phyloP scores from a whole-genome alignment of 2,888 invertebrate species.

The Chalcis sispes region DNA sequence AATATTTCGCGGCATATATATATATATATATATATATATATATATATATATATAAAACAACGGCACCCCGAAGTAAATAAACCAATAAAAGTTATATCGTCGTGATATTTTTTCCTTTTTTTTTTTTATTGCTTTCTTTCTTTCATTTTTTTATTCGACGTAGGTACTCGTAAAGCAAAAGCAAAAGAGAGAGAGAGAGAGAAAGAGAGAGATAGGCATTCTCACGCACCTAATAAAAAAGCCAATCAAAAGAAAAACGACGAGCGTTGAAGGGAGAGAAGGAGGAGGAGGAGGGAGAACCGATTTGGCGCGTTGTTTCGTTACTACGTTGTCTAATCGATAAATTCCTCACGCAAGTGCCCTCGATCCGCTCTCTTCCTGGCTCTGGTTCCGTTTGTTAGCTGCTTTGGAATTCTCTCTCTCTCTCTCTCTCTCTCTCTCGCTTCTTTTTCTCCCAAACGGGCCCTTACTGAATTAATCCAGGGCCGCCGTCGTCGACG shows the following conservation, averaged over 20 bases:
- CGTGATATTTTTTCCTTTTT: background rate
- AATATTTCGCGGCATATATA: background rate
- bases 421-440: constrained; percentile 1
- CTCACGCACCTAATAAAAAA: constrained; percentile 41
- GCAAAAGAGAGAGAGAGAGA: too few relatives aligned
- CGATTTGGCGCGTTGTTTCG: background rate
- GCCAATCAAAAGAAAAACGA: constrained; percentile 29
- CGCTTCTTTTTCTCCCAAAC: background rate
- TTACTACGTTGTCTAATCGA: constrained; percentile 33
- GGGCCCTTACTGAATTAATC: constrained; percentile 49
- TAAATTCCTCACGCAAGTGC: constrained; percentile 50
- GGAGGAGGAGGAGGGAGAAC: too few relatives aligned
- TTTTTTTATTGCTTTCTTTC: background rate
- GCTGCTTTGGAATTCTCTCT: constrained; percentile 35
- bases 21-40: too few relatives aligned
- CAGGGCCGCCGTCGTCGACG: too few relatives aligned
- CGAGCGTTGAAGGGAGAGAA: too few relatives aligned
- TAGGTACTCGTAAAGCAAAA: background rate
- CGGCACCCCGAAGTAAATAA: background rate
- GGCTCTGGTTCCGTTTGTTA: background rate
- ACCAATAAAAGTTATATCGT: constrained; percentile 38
- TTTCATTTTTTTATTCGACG: background rate
- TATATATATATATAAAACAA: too few relatives aligned
- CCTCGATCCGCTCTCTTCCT: constrained; percentile 15
- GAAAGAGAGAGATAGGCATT: too few relatives aligned